Evolutionary conservation across 2,113 vertebrate species (phyloP).

Genomic region (Nibea coibor): DNA sequence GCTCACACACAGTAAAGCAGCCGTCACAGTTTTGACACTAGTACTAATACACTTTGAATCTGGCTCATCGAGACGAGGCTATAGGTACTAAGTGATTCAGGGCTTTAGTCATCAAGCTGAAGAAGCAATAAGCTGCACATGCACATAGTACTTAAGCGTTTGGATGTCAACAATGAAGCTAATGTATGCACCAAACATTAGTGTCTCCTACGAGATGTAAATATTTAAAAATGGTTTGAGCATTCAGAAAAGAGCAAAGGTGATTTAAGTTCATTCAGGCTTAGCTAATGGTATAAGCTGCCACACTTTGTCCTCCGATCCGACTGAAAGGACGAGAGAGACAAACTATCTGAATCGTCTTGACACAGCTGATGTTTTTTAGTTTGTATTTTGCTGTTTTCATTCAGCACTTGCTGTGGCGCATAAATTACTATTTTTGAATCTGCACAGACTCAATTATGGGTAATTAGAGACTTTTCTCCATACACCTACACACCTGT

Average conservation of each 20-base stretch:
- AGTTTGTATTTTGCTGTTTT: conserved; percentile 7
- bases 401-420: background rate
- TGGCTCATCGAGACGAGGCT: conserved; percentile 14
- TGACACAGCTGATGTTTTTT: background rate
- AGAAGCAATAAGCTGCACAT: background rate
- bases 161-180: background rate
- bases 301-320: background rate
- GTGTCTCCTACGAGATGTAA: background rate
- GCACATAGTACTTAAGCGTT: background rate
- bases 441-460: background rate
- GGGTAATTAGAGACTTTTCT: background rate
- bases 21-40: background rate
- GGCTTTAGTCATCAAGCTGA: background rate
- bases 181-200: background rate
- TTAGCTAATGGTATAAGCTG: background rate
- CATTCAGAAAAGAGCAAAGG: background rate
- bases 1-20: background rate
- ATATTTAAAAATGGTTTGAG: background rate
- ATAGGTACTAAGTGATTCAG: conserved; percentile 14
- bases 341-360: background rate
- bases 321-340: background rate
- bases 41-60: background rate
- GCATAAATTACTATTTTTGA: conserved; percentile 2
- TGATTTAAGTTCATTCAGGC: background rate
- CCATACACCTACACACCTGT: background rate